Evolutionary conservation across 2,113 vertebrate genomes (phyloP).

Genomic region (Castor canadensis): DNA sequence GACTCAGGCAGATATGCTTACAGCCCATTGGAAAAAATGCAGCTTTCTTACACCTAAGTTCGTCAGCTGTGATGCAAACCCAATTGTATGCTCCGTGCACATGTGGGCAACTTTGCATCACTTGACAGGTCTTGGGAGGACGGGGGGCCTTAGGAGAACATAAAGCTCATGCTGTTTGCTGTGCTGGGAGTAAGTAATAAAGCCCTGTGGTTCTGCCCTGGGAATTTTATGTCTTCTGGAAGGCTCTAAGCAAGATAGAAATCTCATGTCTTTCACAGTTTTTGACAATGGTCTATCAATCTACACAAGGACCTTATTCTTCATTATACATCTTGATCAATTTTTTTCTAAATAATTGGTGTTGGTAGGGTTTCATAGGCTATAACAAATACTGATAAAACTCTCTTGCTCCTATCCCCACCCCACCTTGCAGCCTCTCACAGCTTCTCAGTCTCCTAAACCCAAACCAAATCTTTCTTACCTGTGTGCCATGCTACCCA

Average conservation of each 20-base stretch:
- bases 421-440: not conserved
- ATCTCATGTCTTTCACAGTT: not conserved
- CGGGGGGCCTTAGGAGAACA: not conserved
- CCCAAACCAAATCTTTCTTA: not conserved
- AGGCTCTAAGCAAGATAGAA: not conserved
- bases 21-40: not conserved
- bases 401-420: not conserved
- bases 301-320: not conserved
- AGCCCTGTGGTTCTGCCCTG: not conserved
- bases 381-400: not conserved
- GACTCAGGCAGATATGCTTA: not conserved
- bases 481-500: not conserved
- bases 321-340: not conserved
- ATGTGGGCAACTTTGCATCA: not conserved
- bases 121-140: too few relatives aligned
- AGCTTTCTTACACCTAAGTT: not conserved
- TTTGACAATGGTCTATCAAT: not conserved
- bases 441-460: not conserved
- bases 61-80: not conserved
- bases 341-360: not conserved
- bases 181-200: not conserved
- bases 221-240: not conserved
- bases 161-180: not conserved
- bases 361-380: not conserved
- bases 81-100: not conserved